phyloP scores from a whole-genome alignment of 2,888 invertebrate genomes.

The Callosobruchus maculatus region DNA sequence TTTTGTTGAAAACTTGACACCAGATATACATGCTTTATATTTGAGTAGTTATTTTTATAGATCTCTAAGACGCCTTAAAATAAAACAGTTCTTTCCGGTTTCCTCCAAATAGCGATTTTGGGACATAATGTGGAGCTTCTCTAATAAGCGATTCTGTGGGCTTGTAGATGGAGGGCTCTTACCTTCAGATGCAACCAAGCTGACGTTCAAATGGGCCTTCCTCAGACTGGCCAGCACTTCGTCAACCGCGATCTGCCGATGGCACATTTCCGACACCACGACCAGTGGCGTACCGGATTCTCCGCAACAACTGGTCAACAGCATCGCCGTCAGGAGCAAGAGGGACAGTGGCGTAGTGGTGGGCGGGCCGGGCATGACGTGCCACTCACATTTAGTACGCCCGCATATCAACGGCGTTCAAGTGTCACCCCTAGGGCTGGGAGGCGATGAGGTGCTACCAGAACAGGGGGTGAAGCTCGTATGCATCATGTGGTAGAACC shows the following conservation, averaged over 20 bases:
- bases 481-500: neutral
- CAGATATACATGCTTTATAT: no score
- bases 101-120: no score
- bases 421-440: neutral
- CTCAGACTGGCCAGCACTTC: neutral
- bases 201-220: neutral
- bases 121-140: no score
- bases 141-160: no score
- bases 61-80: no score
- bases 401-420: neutral
- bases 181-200: neutral
- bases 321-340: constrained; percentile 56
- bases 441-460: neutral
- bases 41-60: no score
- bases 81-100: no score
- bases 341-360: constrained; percentile 52
- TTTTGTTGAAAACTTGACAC: no score
- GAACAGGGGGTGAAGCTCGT: neutral
- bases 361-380: constrained; percentile 12
- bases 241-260: constrained; percentile 9
- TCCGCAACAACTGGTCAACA: constrained; percentile 49
- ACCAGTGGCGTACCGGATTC: constrained; percentile 47
- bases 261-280: constrained; percentile 47
- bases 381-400: neutral
- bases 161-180: no score